These are phyloP conservation scores for Choreutis nemorana DNA, from an alignment of 2,888 invertebrate genomes.

Conservation along the genomic window DNA sequence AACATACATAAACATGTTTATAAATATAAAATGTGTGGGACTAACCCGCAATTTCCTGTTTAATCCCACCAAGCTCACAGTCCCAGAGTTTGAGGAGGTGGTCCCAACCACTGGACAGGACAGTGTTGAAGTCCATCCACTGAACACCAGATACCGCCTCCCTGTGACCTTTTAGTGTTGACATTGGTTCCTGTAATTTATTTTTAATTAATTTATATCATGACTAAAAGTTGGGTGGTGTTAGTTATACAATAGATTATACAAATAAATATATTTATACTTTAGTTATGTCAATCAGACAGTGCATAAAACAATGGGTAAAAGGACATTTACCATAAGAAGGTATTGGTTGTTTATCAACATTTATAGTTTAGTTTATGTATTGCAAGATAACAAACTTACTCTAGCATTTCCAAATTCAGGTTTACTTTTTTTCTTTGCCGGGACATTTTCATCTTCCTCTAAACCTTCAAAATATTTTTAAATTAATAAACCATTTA, in stretches of 20 bases:
- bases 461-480: slow-evolving; percentile 47
- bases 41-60: slow-evolving; percentile 75
- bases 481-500: no score
- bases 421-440: slow-evolving; percentile 67
- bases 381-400: slow-evolving; percentile 17
- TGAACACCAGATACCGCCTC: slow-evolving; percentile 87
- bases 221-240: no score
- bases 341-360: no score
- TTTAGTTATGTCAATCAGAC: no score
- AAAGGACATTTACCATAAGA: no score
- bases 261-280: neutral
- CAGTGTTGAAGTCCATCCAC: slow-evolving; percentile 82
- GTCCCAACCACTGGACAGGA: slow-evolving; percentile 94
- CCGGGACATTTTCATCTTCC: slow-evolving; percentile 64
- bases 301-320: no score
- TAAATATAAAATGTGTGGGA: neutral
- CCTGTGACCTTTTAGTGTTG: slow-evolving; percentile 91
- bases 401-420: slow-evolving; percentile 69
- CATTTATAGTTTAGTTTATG: no score
- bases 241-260: no score
- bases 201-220: slow-evolving; percentile 1
- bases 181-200: slow-evolving; percentile 72
- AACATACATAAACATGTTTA: no score
- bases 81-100: slow-evolving; percentile 97
- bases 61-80: slow-evolving; percentile 82